Conservation (phyloP, 37 sponge, comb jelly and placozoan species). For the Agelas oroides region DNA sequence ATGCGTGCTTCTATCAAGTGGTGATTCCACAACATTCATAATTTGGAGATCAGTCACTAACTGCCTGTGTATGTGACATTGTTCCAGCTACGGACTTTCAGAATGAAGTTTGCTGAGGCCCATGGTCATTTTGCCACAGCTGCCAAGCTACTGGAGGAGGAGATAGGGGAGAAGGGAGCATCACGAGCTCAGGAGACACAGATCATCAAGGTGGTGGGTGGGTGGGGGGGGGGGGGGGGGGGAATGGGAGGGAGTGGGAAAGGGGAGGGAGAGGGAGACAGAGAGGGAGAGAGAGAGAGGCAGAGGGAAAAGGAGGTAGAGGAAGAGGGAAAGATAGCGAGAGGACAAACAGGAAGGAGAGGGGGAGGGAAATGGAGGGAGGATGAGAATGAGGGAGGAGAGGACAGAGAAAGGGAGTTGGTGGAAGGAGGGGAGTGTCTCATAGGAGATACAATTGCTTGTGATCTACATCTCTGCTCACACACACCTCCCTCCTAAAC, state of each 20-base stretch:
- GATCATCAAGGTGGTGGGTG: slow-evolving; percentile 53
- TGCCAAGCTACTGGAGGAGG: slow-evolving; percentile 69
- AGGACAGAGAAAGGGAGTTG: too few relatives aligned
- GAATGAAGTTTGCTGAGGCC: slow-evolving; percentile 33
- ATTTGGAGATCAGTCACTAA: too few relatives aligned
- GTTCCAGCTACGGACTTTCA: slow-evolving; percentile 40
- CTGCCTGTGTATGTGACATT: not conserved
- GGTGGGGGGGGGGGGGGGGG: too few relatives aligned
- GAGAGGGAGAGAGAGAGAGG: too few relatives aligned
- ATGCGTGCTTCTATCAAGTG: not conserved
- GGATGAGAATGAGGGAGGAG: too few relatives aligned
- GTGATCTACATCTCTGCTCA: not conserved
- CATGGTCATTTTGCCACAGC: slow-evolving; percentile 49
- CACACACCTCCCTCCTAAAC: not conserved
- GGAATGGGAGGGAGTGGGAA: too few relatives aligned
- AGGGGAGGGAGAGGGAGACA: too few relatives aligned
- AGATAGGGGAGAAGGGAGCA: slow-evolving; percentile 53
- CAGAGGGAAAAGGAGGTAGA: too few relatives aligned
- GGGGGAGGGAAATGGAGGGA: too few relatives aligned
- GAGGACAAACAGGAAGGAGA: too few relatives aligned
- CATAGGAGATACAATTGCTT: not conserved
- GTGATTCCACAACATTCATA: not conserved
- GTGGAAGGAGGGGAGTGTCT: not conserved
- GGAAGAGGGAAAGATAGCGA: too few relatives aligned
- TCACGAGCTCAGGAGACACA: slow-evolving; percentile 46